These are phyloP conservation scores for Cirrhinus mrigala DNA, from an alignment of 2,797 vertebrate species.

Conservation along the genomic window DNA sequence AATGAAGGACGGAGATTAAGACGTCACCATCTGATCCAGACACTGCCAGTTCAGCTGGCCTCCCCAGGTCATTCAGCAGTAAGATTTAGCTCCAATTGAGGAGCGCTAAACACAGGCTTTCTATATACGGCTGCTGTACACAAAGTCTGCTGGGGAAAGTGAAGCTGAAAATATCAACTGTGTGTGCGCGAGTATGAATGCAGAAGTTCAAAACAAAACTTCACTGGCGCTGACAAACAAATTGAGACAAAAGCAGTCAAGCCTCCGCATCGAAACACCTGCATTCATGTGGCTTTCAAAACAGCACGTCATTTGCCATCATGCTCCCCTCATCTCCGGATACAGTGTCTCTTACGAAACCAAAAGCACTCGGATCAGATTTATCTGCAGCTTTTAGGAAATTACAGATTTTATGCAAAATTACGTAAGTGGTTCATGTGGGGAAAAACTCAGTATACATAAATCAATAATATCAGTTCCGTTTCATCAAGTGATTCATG, in stretches of 20 bases:
- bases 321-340: neutral
- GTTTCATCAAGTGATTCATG: neutral
- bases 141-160: conserved; percentile 12
- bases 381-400: conserved; percentile 24
- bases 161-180: conserved; percentile 21
- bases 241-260: conserved; percentile 4
- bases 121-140: conserved; percentile 41
- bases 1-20: conserved; percentile 46
- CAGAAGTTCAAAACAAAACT: neutral
- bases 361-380: neutral
- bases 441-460: neutral
- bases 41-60: conserved; percentile 45
- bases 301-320: neutral
- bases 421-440: neutral
- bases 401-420: neutral
- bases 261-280: neutral
- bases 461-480: neutral
- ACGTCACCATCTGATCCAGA: conserved; percentile 43
- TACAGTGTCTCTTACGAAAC: neutral
- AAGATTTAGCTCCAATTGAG: conserved; percentile 51
- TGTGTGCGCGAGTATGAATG: neutral
- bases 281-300: neutral
- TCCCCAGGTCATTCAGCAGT: conserved; percentile 13
- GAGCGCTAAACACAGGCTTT: conserved; percentile 29
- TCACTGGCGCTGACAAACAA: neutral